Evolutionary conservation across 2,797 vertebrate species (phyloP).

Genomic region (Mionectes olivaceus): DNA sequence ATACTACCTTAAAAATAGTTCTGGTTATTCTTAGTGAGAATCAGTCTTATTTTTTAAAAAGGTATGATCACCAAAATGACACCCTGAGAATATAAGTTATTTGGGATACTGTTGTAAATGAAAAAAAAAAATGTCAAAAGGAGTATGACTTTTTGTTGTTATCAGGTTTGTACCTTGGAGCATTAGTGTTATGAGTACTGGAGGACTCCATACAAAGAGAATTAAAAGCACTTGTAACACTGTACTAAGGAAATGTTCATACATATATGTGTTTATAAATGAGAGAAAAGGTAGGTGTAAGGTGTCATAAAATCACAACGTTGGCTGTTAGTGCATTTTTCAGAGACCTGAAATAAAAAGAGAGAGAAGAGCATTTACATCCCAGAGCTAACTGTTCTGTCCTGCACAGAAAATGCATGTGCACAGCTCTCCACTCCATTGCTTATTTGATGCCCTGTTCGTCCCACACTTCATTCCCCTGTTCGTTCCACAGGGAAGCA

Average conservation of each 20-base stretch:
- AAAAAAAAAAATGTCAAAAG: neutral
- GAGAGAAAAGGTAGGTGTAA: neutral
- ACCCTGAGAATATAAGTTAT: neutral
- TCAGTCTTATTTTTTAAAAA: neutral
- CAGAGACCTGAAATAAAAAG: neutral
- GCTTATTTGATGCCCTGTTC: neutral
- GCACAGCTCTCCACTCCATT: neutral
- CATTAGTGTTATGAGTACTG: neutral
- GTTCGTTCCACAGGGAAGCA: neutral
- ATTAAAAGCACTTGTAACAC: neutral
- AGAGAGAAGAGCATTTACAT: neutral
- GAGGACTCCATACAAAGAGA: neutral
- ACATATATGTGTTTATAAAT: neutral
- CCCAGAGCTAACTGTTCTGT: neutral
- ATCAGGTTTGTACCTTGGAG: neutral
- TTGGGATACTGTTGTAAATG: neutral
- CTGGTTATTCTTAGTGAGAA: neutral
- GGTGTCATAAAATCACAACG: neutral
- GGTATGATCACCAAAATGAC: neutral
- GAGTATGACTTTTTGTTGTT: neutral
- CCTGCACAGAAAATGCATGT: fast-evolving
- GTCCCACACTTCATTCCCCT: too few species aligned
- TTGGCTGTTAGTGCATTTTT: neutral
- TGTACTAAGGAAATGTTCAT: neutral
- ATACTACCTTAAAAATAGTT: neutral